These are phyloP conservation scores for Zaprionus nigranus DNA, from an alignment of 1,140 invertebrate species.

Conservation along the genomic window DNA sequence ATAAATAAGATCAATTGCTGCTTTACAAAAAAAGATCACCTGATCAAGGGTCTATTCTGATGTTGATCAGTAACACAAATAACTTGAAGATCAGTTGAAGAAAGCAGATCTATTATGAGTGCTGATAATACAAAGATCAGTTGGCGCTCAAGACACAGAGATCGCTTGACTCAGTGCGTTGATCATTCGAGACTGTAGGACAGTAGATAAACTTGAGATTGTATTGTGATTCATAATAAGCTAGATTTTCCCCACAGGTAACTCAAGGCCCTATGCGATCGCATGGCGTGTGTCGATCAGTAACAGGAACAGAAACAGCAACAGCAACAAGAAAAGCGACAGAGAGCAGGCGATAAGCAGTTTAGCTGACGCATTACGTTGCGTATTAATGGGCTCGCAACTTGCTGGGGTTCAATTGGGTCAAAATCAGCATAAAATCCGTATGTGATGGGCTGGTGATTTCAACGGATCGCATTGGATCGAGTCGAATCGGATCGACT, in stretches of 20 bases:
- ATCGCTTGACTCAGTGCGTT: neutral
- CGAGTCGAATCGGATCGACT: conserved; percentile 30
- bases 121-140: neutral
- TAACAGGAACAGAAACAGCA: conserved; percentile 16
- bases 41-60: neutral
- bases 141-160: neutral
- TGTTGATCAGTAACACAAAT: neutral
- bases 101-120: neutral
- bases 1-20: neutral
- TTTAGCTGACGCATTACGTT: conserved; percentile 48
- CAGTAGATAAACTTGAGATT: neutral
- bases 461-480: conserved; percentile 51
- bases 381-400: conserved; percentile 49
- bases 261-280: conserved; percentile 16
- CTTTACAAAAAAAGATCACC: neutral
- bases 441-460: conserved; percentile 64
- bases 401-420: conserved; percentile 68
- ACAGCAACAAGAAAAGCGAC: conserved; percentile 14
- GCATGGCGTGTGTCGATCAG: conserved; percentile 18
- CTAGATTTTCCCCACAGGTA: conserved; percentile 23
- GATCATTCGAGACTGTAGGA: neutral
- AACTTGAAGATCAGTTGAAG: neutral
- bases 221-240: neutral
- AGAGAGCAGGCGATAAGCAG: conserved; percentile 28
- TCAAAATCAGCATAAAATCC: conserved; percentile 82